Evolutionary conservation across 2,888 invertebrate species (phyloP).

Genomic region (Aphodius sticticus): DNA sequence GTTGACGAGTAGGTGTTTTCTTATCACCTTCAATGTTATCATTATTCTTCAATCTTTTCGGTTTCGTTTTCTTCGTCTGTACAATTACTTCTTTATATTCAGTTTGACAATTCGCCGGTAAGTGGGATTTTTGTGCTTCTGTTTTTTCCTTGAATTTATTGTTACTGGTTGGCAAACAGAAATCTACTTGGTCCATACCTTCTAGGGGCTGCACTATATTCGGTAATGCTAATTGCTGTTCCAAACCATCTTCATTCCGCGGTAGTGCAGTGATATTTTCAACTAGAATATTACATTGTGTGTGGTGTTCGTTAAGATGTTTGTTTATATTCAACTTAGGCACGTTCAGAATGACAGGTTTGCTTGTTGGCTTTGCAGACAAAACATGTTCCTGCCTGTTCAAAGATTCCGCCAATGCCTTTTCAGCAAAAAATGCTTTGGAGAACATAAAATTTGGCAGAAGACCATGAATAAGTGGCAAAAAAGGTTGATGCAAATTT

Average conservation of each 20-base stretch:
- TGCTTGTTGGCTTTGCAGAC: not conserved
- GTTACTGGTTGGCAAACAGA: not conserved
- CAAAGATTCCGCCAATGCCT: not conserved
- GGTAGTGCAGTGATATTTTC: not conserved
- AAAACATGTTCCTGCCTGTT: slow-evolving; percentile 5
- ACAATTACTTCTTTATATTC: not conserved
- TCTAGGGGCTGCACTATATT: not conserved
- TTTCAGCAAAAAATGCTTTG: slow-evolving; percentile 4
- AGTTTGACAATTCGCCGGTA: not conserved
- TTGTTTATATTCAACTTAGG: slow-evolving; percentile 14
- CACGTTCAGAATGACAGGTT: slow-evolving; percentile 18
- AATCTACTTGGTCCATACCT: not conserved
- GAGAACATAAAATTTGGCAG: slow-evolving; percentile 12
- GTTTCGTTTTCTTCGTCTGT: not conserved
- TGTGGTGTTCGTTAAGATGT: not conserved
- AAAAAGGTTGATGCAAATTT: not conserved
- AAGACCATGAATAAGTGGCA: slow-evolving; percentile 10
- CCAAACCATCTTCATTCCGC: not conserved
- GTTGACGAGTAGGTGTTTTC: not conserved
- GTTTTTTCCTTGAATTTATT: not conserved
- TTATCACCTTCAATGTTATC: not conserved
- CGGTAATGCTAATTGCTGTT: not conserved
- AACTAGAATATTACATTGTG: not conserved
- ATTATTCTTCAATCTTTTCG: not conserved
- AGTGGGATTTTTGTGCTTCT: not conserved